A percentile compares a stretch with the other conserved stretches of the same genome.
phyloP scores from a whole-genome alignment of 2,888 invertebrate species.

The Chirona hameri region DNA sequence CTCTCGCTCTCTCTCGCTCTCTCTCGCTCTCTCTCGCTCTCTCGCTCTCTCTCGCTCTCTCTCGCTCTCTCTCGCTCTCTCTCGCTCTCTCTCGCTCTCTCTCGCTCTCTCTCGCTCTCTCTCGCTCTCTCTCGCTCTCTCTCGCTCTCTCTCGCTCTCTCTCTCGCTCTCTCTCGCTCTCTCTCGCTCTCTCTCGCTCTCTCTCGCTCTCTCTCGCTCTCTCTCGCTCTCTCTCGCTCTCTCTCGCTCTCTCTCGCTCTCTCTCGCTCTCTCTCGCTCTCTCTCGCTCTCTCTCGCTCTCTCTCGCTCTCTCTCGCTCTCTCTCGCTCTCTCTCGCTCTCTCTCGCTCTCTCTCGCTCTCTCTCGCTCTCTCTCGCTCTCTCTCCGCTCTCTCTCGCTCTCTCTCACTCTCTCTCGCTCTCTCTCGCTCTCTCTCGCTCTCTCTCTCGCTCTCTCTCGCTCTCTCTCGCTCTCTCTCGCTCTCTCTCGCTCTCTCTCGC shows the following conservation, averaged over 20 bases:
- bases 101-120: no score
- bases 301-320: background rate
- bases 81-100: no score
- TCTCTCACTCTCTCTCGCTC: slow-evolving; percentile 6
- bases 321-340: background rate
- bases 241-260: no score
- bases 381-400: slow-evolving; percentile 45
- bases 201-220: no score
- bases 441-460: no score
- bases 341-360: background rate
- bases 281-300: no score
- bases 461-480: slow-evolving; percentile 31
- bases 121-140: no score
- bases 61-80: background rate
- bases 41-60: background rate
- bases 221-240: no score
- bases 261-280: no score
- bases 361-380: background rate
- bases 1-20: slow-evolving; percentile 30
- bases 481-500: no score
- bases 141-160: background rate
- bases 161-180: background rate
- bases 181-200: background rate
- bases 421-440: slow-evolving; percentile 30
- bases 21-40: slow-evolving; percentile 6